phyloP scores from a whole-genome alignment of 1,140 invertebrate genomes.

The Parapsyche elsis region DNA sequence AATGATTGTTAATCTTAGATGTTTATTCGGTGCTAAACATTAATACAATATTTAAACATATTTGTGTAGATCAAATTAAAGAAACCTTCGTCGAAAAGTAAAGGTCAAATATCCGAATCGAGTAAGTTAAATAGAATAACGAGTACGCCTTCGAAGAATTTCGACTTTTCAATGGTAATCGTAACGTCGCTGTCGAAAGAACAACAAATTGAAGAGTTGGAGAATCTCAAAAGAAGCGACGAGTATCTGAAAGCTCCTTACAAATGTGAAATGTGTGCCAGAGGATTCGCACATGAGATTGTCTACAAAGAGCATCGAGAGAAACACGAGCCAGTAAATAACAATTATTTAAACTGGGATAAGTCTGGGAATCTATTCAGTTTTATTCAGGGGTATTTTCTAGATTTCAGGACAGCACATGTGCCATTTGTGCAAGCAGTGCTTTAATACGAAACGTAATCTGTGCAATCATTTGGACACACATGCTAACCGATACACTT shows the following conservation, averaged over 20 bases:
- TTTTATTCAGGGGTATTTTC: slow-evolving; percentile 25
- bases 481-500: slow-evolving; percentile 46
- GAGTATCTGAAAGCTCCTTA: slow-evolving; percentile 47
- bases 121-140: not conserved
- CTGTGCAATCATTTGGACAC: slow-evolving; percentile 50
- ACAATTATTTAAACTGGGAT: not conserved
- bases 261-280: slow-evolving; percentile 48
- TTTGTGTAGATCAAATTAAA: not conserved
- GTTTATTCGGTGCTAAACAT: not conserved
- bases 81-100: not conserved
- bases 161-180: slow-evolving; percentile 41
- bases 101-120: not conserved
- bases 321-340: slow-evolving; percentile 51
- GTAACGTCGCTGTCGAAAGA: slow-evolving; percentile 37
- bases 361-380: not conserved
- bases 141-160: slow-evolving; percentile 45
- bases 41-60: not conserved
- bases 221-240: slow-evolving; percentile 23
- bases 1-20: not conserved
- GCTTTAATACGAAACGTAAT: slow-evolving; percentile 48
- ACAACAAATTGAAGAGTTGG: slow-evolving; percentile 49
- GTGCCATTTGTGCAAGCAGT: slow-evolving; percentile 47
- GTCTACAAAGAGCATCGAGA: slow-evolving; percentile 49
- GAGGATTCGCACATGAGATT: slow-evolving; percentile 51
- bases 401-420: slow-evolving; percentile 49